Evolutionary conservation across 2,888 invertebrate genomes (phyloP).

Genomic region (Agrochola lychnidis): DNA sequence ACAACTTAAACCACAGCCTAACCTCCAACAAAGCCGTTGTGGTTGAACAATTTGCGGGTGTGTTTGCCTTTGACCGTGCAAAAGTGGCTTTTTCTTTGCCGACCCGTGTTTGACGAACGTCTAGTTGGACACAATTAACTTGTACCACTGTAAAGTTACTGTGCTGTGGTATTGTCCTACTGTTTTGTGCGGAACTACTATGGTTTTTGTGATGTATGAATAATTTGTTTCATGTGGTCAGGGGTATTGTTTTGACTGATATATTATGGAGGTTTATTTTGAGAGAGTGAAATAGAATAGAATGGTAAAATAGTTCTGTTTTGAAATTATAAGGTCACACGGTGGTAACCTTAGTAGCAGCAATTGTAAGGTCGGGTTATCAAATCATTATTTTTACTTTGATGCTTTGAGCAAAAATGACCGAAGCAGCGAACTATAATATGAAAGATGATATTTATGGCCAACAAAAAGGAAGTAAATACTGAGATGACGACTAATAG

Average conservation of each 20-base stretch:
- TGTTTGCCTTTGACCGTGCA: conserved; percentile 79
- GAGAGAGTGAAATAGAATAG: background rate
- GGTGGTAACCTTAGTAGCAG: background rate
- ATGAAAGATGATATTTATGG: no score
- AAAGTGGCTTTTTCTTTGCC: conserved; percentile 78
- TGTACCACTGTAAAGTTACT: conserved; percentile 55
- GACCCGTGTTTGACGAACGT: conserved; percentile 66
- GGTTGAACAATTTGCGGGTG: conserved; percentile 80
- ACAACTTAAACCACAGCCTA: conserved; percentile 64
- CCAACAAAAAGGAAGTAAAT: no score
- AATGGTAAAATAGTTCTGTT: background rate
- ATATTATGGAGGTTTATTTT: conserved; percentile 8
- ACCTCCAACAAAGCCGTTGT: conserved; percentile 75
- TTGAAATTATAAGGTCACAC: background rate
- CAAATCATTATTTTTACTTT: background rate
- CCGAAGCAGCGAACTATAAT: no score
- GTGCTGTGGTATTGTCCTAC: conserved; percentile 53
- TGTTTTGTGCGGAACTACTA: conserved; percentile 48
- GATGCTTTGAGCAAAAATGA: background rate
- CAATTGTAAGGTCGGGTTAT: background rate
- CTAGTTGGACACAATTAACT: conserved; percentile 68
- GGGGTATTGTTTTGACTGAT: conserved; percentile 23
- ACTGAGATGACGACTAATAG: background rate
- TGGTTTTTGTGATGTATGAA: conserved; percentile 56
- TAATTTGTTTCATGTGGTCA: conserved; percentile 48